Evolutionary conservation across 1,140 invertebrate genomes (phyloP).

Genomic region (Nasonia giraulti): DNA sequence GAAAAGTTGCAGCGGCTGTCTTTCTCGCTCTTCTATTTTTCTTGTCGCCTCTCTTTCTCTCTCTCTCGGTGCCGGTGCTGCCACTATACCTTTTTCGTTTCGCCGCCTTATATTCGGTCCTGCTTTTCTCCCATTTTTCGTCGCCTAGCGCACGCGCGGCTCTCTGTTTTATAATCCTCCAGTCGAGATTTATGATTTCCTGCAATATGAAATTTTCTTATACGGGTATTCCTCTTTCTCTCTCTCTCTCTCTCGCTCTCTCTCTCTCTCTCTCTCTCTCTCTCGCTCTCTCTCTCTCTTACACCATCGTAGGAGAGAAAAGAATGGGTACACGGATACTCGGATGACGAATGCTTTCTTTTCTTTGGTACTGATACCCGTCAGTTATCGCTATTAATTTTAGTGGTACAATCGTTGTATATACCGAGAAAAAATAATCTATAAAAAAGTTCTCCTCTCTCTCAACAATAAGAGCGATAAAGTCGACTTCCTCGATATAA

Average conservation of each 20-base stretch:
- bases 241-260: not conserved
- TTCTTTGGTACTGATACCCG: too few relatives aligned
- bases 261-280: not conserved
- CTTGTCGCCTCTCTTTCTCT: constrained; percentile 13
- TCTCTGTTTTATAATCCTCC: constrained; percentile 44
- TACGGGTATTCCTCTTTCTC: not conserved
- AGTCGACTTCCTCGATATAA: not conserved
- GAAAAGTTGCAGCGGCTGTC: constrained; percentile 1
- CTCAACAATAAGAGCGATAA: too few relatives aligned
- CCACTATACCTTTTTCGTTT: constrained; percentile 56
- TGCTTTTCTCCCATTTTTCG: not conserved
- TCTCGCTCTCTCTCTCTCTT: not conserved
- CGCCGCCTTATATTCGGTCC: constrained; percentile 54
- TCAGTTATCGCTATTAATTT: too few relatives aligned
- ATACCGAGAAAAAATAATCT: too few relatives aligned
- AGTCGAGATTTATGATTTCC: constrained; percentile 50
- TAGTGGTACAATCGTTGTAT: too few relatives aligned
- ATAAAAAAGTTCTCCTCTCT: too few relatives aligned
- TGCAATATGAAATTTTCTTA: constrained; percentile 50
- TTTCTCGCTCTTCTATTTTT: constrained; percentile 8
- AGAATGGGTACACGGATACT: not conserved
- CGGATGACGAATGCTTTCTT: too few relatives aligned
- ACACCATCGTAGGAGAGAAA: not conserved
- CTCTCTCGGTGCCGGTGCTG: constrained; percentile 38
- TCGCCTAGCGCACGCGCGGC: not conserved